phyloP scores from a whole-genome alignment of 2,888 invertebrate species.

The Conus canariensis region DNA sequence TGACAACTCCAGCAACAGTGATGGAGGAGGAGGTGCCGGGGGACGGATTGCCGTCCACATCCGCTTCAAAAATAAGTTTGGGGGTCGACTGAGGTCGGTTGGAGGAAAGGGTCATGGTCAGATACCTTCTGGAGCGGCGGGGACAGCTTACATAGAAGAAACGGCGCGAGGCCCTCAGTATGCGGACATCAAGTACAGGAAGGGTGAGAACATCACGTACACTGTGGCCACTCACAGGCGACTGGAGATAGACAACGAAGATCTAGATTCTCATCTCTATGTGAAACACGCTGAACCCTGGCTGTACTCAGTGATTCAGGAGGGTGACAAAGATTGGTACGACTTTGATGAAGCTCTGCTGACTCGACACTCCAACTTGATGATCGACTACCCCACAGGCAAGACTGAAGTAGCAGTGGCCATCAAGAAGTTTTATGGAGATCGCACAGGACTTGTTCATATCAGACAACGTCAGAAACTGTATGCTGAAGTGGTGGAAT shows the following conservation, averaged over 20 bases:
- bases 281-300: slow-evolving; percentile 63
- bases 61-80: slow-evolving; percentile 60
- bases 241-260: slow-evolving; percentile 63
- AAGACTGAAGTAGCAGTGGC: slow-evolving; percentile 52
- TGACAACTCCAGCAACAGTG: slow-evolving; percentile 56
- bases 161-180: slow-evolving; percentile 69
- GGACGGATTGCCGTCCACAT: slow-evolving; percentile 64
- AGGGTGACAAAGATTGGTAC: slow-evolving; percentile 56
- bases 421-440: slow-evolving; percentile 64
- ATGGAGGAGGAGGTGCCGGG: slow-evolving; percentile 52
- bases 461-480: slow-evolving; percentile 60
- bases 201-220: slow-evolving; percentile 46
- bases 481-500: slow-evolving; percentile 66
- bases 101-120: slow-evolving; percentile 52
- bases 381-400: slow-evolving; percentile 60
- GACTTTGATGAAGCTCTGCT: slow-evolving; percentile 67
- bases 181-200: slow-evolving; percentile 64
- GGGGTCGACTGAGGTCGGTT: slow-evolving; percentile 58
- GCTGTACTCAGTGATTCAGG: slow-evolving; percentile 64
- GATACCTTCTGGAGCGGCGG: slow-evolving; percentile 66
- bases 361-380: slow-evolving; percentile 62
- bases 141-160: slow-evolving; percentile 67
- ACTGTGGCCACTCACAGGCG: slow-evolving; percentile 57
- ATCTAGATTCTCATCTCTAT: slow-evolving; percentile 63
- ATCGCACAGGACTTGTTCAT: slow-evolving; percentile 65